phyloP scores from a whole-genome alignment of 2,113 vertebrate species.

The Cephalopholis sonnerati region DNA sequence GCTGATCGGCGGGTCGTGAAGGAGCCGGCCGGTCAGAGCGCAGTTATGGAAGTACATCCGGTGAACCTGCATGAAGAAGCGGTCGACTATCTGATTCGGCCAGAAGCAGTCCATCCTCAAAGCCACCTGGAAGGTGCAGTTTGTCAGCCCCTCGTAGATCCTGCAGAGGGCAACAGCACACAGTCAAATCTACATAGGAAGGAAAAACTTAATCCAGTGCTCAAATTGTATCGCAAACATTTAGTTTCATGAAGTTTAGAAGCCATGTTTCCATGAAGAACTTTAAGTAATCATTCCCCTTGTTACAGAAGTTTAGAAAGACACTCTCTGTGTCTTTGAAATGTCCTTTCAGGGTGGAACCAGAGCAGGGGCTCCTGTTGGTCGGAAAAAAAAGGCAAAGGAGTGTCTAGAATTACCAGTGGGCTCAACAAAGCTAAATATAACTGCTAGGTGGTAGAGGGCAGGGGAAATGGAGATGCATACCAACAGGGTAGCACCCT shows the following conservation, averaged over 20 bases:
- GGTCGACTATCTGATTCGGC: constrained; percentile 89
- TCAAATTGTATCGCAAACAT: neutral
- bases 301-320: neutral
- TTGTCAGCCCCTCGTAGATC: constrained; percentile 87
- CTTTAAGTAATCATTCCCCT: too few species aligned
- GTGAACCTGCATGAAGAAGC: constrained; percentile 89
- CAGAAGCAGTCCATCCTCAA: constrained; percentile 88
- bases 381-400: constrained; percentile 41
- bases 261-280: neutral
- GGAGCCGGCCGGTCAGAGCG: constrained; percentile 84
- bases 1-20: constrained; percentile 86
- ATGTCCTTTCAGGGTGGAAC: constrained; percentile 34
- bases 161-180: constrained; percentile 71
- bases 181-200: neutral
- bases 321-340: constrained; percentile 41
- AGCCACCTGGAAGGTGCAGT: constrained; percentile 89
- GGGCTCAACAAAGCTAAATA: constrained; percentile 76
- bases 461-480: constrained; percentile 63
- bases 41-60: constrained; percentile 89
- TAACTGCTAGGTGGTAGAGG: constrained; percentile 57
- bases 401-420: constrained; percentile 68
- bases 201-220: neutral
- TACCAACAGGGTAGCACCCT: constrained; percentile 45
- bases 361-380: constrained; percentile 12
- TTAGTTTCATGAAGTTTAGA: neutral